Evolutionary conservation across 2,888 invertebrate genomes (phyloP), one percentile per base, ranked within the genome.

Genomic region (Choreutis nemorana): DNA sequence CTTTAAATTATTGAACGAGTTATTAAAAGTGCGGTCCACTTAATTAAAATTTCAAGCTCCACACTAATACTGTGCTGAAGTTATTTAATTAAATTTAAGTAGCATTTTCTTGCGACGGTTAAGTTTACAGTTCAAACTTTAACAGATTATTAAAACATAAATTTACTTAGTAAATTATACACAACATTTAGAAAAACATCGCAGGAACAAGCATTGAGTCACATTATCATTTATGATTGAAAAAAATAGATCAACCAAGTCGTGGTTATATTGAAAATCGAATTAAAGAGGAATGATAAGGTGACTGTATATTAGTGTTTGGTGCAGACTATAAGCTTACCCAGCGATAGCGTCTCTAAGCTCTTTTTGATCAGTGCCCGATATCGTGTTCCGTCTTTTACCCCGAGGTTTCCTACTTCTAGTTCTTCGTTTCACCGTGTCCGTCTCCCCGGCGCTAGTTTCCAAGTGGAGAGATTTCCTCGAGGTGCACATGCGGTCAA

Each of bases 341-440:
- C 89, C 89, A 77, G 87, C 88, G 55, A 90, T 83, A 55, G 91
- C 91, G 72, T 89, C 88, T 67, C 87, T 85, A 68, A 93, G 90
- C 82, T 93, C 93, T 79, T 90, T 91, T 62, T 91, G 89, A 82
- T 92, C 92, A 52, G 90, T 92, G 65, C 93, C 92, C 50, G 92
- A 91, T 61, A 94, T 88, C 53, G 94, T 94, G 73, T 94, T 94
- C 63, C 94, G 84, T 81, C 93, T 83, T 78, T 90, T 89, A 67
- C 88, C 89, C 45, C 91, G 83, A 40, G 89, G 87, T 67, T 89
- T 87, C 48, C 90, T 82, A 28, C 86, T 83, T 54, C 88, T 82
- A 30, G 87, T 87, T 46, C 88, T 78, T 45, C 89, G 81, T 55
- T 87, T 86, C 34, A 87, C 84, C 26, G 84, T 83, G 62, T 84